A percentile compares a stretch with the other conserved stretches of the same genome.
Conservation (phyloP, 1,140 invertebrate genomes). For the Chrysoperla carnea region DNA sequence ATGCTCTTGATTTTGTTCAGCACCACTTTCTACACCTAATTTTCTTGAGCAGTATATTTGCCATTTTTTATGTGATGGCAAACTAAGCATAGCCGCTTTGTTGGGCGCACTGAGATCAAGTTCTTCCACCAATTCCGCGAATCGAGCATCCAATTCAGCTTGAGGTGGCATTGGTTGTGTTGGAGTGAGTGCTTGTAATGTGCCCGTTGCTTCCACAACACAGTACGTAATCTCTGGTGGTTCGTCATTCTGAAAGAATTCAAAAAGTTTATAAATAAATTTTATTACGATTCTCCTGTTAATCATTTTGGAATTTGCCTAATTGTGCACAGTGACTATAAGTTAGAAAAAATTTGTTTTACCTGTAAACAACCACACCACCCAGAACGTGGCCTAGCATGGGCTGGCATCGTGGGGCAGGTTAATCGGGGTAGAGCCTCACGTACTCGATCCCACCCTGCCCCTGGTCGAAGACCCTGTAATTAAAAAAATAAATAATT, state of each 20-base stretch:
- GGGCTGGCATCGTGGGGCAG: conserved; percentile 31
- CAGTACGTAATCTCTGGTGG: conserved; percentile 81
- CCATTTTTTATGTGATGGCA: conserved; percentile 92
- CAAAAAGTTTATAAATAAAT: conserved; percentile 3
- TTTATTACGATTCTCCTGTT: not conserved
- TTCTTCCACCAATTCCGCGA: conserved; percentile 88
- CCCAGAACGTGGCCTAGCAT: conserved; percentile 28
- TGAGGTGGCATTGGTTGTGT: conserved; percentile 82
- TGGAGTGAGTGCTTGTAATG: conserved; percentile 68
- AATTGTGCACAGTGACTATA: too few relatives aligned
- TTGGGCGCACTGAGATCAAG: conserved; percentile 83
- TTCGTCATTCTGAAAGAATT: conserved; percentile 61
- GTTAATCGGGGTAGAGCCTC: conserved; percentile 23
- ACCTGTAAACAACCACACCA: conserved; percentile 44
- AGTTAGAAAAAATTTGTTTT: too few relatives aligned
- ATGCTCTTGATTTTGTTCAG: conserved; percentile 44
- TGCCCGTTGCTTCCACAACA: conserved; percentile 73
- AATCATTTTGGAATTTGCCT: conserved; percentile 1
- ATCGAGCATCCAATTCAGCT: conserved; percentile 82
- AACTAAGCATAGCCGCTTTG: conserved; percentile 77
- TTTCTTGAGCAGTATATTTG: conserved; percentile 91
- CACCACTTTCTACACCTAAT: conserved; percentile 34
- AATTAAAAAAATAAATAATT: conserved; percentile 10
- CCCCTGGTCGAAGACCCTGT: conserved; percentile 20
- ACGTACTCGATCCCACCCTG: conserved; percentile 20